Percentiles rank a stretch among this genome's conserved stretches.
Evolutionary conservation across 2,797 vertebrate genomes (phyloP).

Genomic region (Cichlasoma orientale): DNA sequence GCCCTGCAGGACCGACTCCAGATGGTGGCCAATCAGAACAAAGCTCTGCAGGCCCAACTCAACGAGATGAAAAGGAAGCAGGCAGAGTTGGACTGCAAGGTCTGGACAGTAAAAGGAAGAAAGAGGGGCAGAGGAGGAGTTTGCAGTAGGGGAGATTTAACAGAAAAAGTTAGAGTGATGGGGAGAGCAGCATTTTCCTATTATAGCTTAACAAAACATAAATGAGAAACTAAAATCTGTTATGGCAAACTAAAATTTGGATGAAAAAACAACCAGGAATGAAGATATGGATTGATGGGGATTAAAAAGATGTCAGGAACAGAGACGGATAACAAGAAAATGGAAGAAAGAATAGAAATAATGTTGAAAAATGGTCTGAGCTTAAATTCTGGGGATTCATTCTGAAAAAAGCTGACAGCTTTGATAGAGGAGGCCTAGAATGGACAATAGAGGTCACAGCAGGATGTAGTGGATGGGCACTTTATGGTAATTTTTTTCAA

Average conservation of each 20-base stretch:
- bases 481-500: too few relatives aligned
- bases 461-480: neutral
- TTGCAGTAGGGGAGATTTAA: neutral
- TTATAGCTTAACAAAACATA: neutral
- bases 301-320: neutral
- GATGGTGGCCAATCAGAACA: constrained; percentile 88
- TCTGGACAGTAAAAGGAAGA: constrained; percentile 41
- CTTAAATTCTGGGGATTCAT: neutral
- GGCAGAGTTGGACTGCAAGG: constrained; percentile 93
- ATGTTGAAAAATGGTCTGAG: neutral
- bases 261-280: neutral
- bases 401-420: neutral
- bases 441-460: neutral
- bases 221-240: neutral
- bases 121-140: neutral
- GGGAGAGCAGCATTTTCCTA: neutral
- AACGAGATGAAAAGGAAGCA: constrained; percentile 94
- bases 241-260: neutral
- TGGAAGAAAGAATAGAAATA: neutral
- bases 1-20: constrained; percentile 90
- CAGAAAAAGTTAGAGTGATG: neutral
- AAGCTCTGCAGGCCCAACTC: constrained; percentile 90
- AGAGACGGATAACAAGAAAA: neutral
- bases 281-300: neutral
- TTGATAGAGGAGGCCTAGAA: neutral